Evolutionary conservation across 2,113 vertebrate species (phyloP).

Genomic region (Toxostoma redivivum): DNA sequence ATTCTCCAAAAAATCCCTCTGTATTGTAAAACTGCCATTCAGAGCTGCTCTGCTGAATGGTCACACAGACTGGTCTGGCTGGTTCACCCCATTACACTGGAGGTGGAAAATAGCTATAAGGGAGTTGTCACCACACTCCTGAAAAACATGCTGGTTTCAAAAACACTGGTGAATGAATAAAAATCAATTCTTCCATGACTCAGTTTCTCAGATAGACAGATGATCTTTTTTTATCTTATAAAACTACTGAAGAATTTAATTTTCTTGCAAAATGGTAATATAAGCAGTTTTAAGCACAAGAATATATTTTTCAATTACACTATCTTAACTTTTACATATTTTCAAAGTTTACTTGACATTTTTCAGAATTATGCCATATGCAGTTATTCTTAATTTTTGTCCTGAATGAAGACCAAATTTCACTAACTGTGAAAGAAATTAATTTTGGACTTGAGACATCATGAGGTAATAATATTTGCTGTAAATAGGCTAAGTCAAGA

Average conservation of each 20-base stretch:
- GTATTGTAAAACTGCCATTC: not conserved
- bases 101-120: not conserved
- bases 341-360: not conserved
- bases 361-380: not conserved
- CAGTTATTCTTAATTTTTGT: not conserved
- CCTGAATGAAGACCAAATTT: not conserved
- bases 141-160: not conserved
- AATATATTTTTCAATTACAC: not conserved
- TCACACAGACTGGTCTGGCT: not conserved
- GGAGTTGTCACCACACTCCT: not conserved
- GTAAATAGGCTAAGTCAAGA: not conserved
- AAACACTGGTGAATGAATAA: not conserved
- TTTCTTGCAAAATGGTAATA: not conserved
- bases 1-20: not conserved
- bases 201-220: not conserved
- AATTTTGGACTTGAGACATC: not conserved
- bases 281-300: not conserved
- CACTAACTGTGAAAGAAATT: not conserved
- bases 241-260: not conserved
- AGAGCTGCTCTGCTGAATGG: not conserved
- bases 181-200: not conserved
- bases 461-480: not conserved
- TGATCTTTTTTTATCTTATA: not conserved
- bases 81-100: not conserved
- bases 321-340: not conserved